Evolutionary conservation across 92 coral and sea anemone genomes (phyloP), one percentile per base, ranked within the genome.

Genomic region (Porites divaricata): DNA sequence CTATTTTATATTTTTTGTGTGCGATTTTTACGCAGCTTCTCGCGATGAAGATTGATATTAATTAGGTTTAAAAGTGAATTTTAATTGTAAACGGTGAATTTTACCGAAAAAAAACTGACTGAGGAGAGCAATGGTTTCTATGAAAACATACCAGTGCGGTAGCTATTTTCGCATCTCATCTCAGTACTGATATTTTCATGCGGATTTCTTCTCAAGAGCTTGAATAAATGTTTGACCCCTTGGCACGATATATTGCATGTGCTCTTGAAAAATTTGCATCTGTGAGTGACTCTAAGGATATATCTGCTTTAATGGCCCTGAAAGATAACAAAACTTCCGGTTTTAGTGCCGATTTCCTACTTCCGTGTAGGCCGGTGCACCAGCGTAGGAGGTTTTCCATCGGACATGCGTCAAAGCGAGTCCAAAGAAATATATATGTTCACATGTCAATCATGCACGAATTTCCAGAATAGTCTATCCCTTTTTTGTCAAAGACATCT

Each of bases 311-410:
- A 48, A 70, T 16, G 49, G 54, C 45, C 13, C 23, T 19, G 12
- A 54, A 45, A 35, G n/a, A 16, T 51, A 3, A 22, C 63, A 66
- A 67, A 67, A 17, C 75, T 79, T 16, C 75, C 83, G 83, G 83
- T 79, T 4, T 23, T 14, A 70, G 45, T 35, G 20, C 49, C 49
- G 72, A 15, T 53, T 50, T n/a, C 1, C 54, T 6, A 9, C 75
- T 80, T 80, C 84, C 84, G 84, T 80, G 84, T 67, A 79, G 76
- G 84, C 24, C 54, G 74, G 53, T 11, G 5, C 1, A 16, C 25
- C 1, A 14, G 76, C 76, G 84, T 80, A 41, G 84, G 84, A 25
- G 84, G 52, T 15, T 67, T 17, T 6, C 35, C 25, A 9, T 17
- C 28, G 84, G 75, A 68, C 84, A 80, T 80, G 84, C 76, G 35